Evolutionary conservation across 2,888 invertebrate genomes (phyloP).

Genomic region (Drosophila infuscata): DNA sequence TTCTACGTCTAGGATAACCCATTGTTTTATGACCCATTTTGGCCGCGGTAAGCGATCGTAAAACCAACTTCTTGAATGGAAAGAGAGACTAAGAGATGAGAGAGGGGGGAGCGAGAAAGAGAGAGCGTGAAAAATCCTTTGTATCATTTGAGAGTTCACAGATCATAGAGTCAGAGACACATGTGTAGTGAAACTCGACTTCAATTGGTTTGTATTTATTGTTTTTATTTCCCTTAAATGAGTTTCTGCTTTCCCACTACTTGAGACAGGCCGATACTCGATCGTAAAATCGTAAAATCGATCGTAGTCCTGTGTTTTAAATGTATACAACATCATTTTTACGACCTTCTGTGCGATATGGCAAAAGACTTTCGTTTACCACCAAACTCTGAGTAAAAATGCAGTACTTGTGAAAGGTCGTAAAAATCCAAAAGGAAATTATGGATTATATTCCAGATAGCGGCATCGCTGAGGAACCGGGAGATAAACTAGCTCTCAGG

Average conservation of each 20-base stretch:
- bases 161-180: slow-evolving; percentile 23
- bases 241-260: slow-evolving; percentile 59
- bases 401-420: slow-evolving; percentile 62
- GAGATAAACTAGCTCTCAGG: slow-evolving; percentile 55
- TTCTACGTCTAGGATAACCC: slow-evolving; percentile 70
- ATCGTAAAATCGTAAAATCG: slow-evolving; percentile 66
- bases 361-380: slow-evolving; percentile 64
- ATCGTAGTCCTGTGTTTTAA: slow-evolving; percentile 72
- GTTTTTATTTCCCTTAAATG: slow-evolving; percentile 80
- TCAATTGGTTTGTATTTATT: slow-evolving; percentile 68
- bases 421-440: slow-evolving; percentile 67
- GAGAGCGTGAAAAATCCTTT: slow-evolving; percentile 79
- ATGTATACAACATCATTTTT: slow-evolving; percentile 75
- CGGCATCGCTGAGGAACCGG: slow-evolving; percentile 29
- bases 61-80: slow-evolving; percentile 56
- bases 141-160: slow-evolving; percentile 45
- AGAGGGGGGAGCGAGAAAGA: neutral
- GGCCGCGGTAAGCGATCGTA: slow-evolving; percentile 77
- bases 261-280: slow-evolving; percentile 32
- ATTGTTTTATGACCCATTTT: slow-evolving; percentile 80
- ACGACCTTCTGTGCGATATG: slow-evolving; percentile 70
- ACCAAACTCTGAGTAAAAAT: slow-evolving; percentile 16
- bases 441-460: slow-evolving; percentile 63
- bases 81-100: neutral
- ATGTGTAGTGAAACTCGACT: slow-evolving; percentile 26